Conservation (phyloP, 1,140 invertebrate genomes). For the Campoletis sonorensis region DNA sequence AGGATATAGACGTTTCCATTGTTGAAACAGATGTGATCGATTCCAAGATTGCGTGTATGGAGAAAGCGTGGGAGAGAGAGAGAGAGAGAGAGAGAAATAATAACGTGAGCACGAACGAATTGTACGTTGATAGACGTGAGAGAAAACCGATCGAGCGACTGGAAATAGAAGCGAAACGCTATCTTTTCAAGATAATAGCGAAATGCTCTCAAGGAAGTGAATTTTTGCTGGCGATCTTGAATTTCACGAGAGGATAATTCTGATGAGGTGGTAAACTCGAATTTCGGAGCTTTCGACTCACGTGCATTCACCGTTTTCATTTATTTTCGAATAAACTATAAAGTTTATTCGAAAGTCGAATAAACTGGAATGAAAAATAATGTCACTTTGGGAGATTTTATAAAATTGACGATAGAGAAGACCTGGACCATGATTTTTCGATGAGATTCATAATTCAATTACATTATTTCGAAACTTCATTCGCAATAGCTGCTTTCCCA, state of each 20-base stretch:
- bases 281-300: no score
- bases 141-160: not conserved
- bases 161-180: not conserved
- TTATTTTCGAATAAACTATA: no score
- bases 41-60: not conserved
- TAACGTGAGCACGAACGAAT: not conserved
- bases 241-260: not conserved
- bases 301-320: no score
- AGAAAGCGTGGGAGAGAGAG: not conserved
- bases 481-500: not conserved
- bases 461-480: no score
- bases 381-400: no score
- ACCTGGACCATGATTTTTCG: no score
- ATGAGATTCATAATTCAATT: no score
- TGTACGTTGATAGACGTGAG: not conserved
- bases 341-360: no score
- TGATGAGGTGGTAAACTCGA: no score
- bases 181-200: constrained; percentile 18
- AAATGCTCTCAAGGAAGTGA: constrained; percentile 7
- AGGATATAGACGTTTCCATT: constrained; percentile 1
- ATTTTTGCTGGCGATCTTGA: not conserved
- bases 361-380: no score
- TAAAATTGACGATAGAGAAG: no score
- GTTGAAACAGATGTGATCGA: constrained; percentile 18
- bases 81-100: constrained; percentile 9